Conservation (phyloP, 2,888 invertebrate species). For the Germaria angustata region DNA sequence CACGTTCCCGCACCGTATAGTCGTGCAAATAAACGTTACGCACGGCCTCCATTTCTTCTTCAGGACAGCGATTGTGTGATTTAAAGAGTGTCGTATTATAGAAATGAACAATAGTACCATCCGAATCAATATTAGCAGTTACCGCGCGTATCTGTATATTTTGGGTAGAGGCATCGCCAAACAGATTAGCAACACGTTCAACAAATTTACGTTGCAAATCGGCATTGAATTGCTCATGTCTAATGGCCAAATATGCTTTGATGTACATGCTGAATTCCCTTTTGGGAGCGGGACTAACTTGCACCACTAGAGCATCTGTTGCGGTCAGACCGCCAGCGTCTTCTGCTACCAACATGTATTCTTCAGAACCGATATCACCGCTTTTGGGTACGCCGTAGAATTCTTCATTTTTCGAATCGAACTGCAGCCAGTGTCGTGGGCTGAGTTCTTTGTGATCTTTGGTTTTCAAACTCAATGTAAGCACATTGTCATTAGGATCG, state of each 20-base stretch:
- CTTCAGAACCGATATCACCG: conserved; percentile 86
- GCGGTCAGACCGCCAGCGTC: conserved; percentile 88
- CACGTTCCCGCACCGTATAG: conserved; percentile 80
- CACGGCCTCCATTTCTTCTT: conserved; percentile 87
- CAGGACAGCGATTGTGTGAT: conserved; percentile 84
- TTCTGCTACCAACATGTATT: conserved; percentile 89
- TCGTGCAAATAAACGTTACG: conserved; percentile 87
- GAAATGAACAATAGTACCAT: conserved; percentile 87
- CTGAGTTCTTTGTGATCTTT: conserved; percentile 86
- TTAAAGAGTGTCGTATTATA: conserved; percentile 86
- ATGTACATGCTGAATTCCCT: conserved; percentile 88
- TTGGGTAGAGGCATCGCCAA: conserved; percentile 87
- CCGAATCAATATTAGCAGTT: conserved; percentile 78
- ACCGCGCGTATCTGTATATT: conserved; percentile 88
- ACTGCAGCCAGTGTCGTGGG: conserved; percentile 90
- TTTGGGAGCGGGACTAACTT: conserved; percentile 84
- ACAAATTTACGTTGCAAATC: conserved; percentile 90
- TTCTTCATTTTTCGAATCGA: conserved; percentile 92
- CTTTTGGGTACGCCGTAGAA: conserved; percentile 91
- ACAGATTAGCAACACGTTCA: conserved; percentile 88
- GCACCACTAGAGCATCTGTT: conserved; percentile 89
- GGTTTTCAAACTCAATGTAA: conserved; percentile 87
- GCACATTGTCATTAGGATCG: conserved; percentile 91
- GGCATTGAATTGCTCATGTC: conserved; percentile 86
- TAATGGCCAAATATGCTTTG: conserved; percentile 88